Conservation (phyloP, 2,113 vertebrate genomes). For the Seriola rivoliana region DNA sequence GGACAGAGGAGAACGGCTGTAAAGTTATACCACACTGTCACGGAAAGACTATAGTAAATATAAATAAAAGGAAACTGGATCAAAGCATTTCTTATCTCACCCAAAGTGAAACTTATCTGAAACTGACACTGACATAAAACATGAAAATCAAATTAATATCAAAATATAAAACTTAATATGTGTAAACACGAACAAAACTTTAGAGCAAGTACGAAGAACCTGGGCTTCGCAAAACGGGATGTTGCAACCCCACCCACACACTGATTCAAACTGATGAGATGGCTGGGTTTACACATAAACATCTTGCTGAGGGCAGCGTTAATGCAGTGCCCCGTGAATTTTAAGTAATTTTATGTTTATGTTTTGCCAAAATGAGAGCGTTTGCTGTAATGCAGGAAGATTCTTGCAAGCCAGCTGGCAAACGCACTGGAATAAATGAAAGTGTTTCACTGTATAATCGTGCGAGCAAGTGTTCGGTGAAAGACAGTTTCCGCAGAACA, state of each 20-base stretch:
- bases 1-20: background rate
- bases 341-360: constrained; percentile 25
- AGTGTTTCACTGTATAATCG: constrained; percentile 26
- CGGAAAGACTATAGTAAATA: background rate
- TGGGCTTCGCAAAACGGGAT: background rate
- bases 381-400: constrained; percentile 24
- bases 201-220: background rate
- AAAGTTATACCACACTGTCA: background rate
- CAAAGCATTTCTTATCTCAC: background rate
- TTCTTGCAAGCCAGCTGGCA: constrained; percentile 39
- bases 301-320: constrained; percentile 17
- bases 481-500: constrained; percentile 16
- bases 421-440: constrained; percentile 35
- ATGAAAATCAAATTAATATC: background rate
- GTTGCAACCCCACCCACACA: background rate
- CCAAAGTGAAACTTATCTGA: background rate
- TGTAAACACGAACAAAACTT: background rate
- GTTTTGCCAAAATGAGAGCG: constrained; percentile 40
- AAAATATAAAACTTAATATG: background rate
- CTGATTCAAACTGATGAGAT: background rate
- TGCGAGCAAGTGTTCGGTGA: constrained; percentile 23
- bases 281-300: background rate
- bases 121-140: background rate
- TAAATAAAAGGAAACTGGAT: background rate
- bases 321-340: background rate